Percentiles rank a stretch among this genome's conserved stretches.
These are phyloP conservation scores for Sarcophaga carnaria DNA, from an alignment of 2,888 invertebrate species.

Conservation along the genomic window DNA sequence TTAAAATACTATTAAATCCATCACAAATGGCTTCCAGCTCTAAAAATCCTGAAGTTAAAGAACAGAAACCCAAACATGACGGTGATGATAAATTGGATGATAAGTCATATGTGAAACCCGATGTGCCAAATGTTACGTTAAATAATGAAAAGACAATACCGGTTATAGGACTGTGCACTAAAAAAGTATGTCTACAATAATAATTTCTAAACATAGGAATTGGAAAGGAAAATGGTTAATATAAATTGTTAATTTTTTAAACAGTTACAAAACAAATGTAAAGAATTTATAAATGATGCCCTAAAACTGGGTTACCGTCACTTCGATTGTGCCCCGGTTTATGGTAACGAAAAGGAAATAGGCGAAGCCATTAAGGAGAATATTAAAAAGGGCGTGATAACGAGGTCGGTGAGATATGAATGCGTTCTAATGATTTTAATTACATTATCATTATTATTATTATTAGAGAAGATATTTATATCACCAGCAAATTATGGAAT, in stretches of 20 bases:
- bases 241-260: neutral
- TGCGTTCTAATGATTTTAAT: neutral
- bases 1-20: neutral
- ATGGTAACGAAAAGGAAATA: conserved; percentile 89
- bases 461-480: conserved; percentile 85
- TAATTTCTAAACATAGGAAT: neutral
- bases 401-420: conserved; percentile 82
- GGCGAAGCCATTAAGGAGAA: conserved; percentile 86
- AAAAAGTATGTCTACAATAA: conserved; percentile 84
- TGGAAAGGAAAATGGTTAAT: neutral
- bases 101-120: neutral
- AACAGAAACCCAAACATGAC: neutral
- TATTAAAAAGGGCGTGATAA: conserved; percentile 86
- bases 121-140: conserved; percentile 74
- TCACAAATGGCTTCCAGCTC: conserved; percentile 29
- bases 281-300: conserved; percentile 87
- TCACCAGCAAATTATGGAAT: conserved; percentile 93
- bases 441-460: conserved; percentile 12
- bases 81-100: neutral
- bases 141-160: conserved; percentile 86
- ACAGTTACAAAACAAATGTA: conserved; percentile 15
- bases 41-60: neutral
- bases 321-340: conserved; percentile 88
- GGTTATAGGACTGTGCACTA: conserved; percentile 88
- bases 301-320: conserved; percentile 90